Evolutionary conservation across 2,113 vertebrate genomes (phyloP).

Genomic region (Albula goreensis): DNA sequence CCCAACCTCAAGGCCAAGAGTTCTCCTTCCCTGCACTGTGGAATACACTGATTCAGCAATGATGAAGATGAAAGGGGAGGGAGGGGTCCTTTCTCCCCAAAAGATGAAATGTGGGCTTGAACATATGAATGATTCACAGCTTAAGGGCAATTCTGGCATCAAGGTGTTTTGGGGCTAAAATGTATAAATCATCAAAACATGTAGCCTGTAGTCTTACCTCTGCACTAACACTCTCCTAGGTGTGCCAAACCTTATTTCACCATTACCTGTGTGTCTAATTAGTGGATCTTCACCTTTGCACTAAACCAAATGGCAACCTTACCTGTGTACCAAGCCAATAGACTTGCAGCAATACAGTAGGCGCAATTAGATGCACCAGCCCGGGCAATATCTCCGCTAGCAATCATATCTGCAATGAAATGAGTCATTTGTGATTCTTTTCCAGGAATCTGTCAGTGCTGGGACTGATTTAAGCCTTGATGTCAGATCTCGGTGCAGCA

Average conservation of each 20-base stretch:
- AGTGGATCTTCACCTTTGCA: too few relatives aligned
- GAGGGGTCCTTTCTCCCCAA: neutral
- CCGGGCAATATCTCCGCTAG: neutral
- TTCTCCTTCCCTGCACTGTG: neutral
- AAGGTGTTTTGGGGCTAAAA: neutral
- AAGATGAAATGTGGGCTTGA: neutral
- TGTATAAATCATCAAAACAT: neutral
- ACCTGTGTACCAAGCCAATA: neutral
- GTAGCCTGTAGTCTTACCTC: neutral
- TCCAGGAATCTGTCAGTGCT: neutral
- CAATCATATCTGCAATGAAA: neutral
- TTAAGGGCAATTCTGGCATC: neutral
- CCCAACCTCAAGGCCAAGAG: too few relatives aligned
- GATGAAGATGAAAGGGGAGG: neutral
- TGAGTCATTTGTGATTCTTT: neutral
- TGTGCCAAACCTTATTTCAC: neutral
- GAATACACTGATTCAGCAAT: neutral
- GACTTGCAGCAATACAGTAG: neutral
- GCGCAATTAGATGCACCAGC: neutral
- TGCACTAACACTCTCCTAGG: neutral
- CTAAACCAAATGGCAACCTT: neutral
- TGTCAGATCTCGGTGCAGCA: too few relatives aligned
- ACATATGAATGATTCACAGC: neutral
- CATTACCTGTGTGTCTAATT: neutral
- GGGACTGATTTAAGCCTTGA: too few relatives aligned